Evolutionary conservation across 2,797 vertebrate genomes (phyloP).

Genomic region (Phoebastria nigripes): DNA sequence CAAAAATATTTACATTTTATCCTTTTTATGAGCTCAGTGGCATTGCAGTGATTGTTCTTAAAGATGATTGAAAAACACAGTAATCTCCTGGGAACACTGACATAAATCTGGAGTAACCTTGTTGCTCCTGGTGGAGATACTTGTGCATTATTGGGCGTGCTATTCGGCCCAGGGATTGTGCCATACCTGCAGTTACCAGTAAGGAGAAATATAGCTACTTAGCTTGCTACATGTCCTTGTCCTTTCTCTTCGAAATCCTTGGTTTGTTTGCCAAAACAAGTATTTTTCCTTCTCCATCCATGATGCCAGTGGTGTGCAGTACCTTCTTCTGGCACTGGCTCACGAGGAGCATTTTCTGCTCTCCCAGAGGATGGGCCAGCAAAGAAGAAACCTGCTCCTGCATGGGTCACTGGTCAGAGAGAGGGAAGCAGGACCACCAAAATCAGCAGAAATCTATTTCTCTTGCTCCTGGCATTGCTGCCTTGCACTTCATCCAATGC

Average conservation of each 20-base stretch:
- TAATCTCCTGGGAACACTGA: neutral
- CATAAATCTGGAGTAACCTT: conserved; percentile 18
- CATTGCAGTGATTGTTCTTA: conserved; percentile 1
- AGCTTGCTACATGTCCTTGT: neutral
- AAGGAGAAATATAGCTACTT: neutral
- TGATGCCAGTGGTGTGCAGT: neutral
- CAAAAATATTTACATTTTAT: conserved; percentile 23
- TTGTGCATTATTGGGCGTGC: neutral
- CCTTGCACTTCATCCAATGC: neutral
- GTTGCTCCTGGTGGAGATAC: neutral
- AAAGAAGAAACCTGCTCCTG: neutral
- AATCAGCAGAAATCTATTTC: neutral
- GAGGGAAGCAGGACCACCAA: neutral
- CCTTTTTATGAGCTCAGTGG: conserved; percentile 5
- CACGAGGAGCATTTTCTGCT: neutral
- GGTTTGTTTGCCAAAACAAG: neutral
- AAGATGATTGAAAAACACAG: neutral
- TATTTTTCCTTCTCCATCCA: neutral
- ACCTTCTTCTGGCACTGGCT: neutral
- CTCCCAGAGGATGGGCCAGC: neutral
- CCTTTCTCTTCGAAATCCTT: neutral
- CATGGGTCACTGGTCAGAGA: neutral
- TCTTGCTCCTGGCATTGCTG: neutral
- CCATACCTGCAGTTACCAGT: neutral
- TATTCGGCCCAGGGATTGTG: neutral